These are phyloP conservation scores for Flabesymbios commensalis DNA, from an alignment of 2,888 invertebrate species.

Conservation along the genomic window DNA sequence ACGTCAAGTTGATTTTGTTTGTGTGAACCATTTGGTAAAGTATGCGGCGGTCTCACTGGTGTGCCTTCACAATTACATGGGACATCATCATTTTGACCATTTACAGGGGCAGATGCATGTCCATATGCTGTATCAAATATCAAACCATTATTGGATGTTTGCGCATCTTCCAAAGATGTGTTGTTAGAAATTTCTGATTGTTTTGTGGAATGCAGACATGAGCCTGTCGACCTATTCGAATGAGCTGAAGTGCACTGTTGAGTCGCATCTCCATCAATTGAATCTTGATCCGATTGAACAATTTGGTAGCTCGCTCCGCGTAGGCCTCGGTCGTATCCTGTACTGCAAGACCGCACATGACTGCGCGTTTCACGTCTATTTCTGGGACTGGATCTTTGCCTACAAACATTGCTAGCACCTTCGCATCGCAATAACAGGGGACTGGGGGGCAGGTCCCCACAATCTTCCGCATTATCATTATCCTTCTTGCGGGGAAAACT, in stretches of 20 bases:
- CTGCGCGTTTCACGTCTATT: background rate
- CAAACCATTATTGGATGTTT: slow-evolving; percentile 3
- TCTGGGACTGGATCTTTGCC: slow-evolving; percentile 5
- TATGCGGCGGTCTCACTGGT: too few relatives aligned
- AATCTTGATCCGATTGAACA: too few relatives aligned
- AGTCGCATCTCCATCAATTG: background rate
- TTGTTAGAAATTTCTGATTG: too few relatives aligned
- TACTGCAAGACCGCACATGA: too few relatives aligned
- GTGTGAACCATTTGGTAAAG: too few relatives aligned
- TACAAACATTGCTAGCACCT: background rate
- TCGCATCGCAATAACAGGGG: too few relatives aligned
- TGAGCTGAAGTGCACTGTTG: too few relatives aligned
- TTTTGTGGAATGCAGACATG: too few relatives aligned
- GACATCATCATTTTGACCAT: background rate
- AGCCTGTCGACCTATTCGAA: too few relatives aligned
- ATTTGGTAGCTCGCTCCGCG: background rate
- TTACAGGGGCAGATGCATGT: slow-evolving; percentile 24
- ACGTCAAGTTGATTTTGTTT: background rate
- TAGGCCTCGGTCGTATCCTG: background rate
- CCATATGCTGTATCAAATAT: slow-evolving; percentile 32
- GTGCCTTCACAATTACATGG: too few relatives aligned
- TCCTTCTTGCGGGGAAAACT: background rate
- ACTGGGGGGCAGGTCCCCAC: background rate
- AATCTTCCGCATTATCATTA: background rate
- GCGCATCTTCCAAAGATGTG: too few relatives aligned